Base-by-base conservation (phyloP, 2,113 vertebrate genomes). In the Leptocoma aspasia region DNA sequence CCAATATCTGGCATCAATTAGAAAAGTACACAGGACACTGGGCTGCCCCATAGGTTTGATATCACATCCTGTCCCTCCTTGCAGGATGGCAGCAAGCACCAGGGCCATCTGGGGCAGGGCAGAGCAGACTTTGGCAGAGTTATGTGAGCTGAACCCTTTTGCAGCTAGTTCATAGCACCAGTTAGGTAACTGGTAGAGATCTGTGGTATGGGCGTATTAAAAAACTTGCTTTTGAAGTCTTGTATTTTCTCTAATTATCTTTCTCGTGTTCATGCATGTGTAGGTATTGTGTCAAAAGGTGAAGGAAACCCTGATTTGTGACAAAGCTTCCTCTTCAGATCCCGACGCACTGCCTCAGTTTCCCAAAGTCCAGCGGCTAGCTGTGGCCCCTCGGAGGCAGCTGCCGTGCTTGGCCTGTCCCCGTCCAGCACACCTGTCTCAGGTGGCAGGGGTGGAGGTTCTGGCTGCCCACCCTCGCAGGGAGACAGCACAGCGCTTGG, bases 1-100 rank as follows among this genome's bases (percentile, higher is more conserved):
- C 82, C 84, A 28, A 4, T 4, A 52, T 84, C 95, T 96, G 82
- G 76, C 13, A 89, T 63, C 88, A 89, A 68, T 96, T 92, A 97
- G 65, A 92, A 91, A 70, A 79, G 45, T 13, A 8, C 49, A 70
- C 1, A 10, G 57, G 72, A 77, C 33, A 31, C 35, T 59, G 52
- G 4, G 14, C 42, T 84, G 71, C 59, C 80, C 68, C 4, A 2
- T 22, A 33, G 16, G 24, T 70, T 73, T 80, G 83, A 44, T 4
- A 3, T 9, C 9, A 12, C 1, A 2, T 45, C 17, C 49, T 82
- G 31, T 11, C 19, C 3, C 27, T 82, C 19, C 47, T 30, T 41
- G 44, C 4, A 5, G 61, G 1, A 1, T 6, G 13, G 47, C 52
- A 66, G 6, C 18, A 4, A 3, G 24, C 13, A 39, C 23, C 61